phyloP scores from a whole-genome alignment of 2,888 invertebrate genomes.

The Cryptocheilus praepositus region DNA sequence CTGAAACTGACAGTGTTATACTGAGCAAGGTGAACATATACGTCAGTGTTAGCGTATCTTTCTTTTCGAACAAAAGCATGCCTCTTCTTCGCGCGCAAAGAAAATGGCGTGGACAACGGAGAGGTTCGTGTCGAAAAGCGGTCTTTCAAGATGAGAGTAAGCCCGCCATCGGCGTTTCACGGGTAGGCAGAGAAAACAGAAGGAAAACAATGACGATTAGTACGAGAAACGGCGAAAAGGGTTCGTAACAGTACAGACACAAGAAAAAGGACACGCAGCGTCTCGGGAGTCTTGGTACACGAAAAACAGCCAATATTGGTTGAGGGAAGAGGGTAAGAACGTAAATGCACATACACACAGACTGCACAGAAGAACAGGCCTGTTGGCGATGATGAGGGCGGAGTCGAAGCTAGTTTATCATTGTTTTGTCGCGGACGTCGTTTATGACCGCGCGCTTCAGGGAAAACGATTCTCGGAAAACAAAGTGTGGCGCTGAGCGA shows the following conservation, averaged over 20 bases:
- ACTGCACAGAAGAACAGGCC: no score
- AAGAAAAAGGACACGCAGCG: no score
- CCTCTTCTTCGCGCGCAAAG: slow-evolving; percentile 36
- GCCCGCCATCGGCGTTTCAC: background rate
- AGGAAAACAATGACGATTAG: background rate
- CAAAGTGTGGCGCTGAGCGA: no score
- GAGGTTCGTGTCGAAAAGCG: background rate
- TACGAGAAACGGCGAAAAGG: background rate
- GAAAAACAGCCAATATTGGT: no score
- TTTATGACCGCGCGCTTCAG: no score
- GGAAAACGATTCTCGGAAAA: no score
- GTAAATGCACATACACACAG: no score
- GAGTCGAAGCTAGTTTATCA: no score
- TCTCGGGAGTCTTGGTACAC: no score
- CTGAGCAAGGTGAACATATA: slow-evolving; percentile 75
- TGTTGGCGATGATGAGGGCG: no score
- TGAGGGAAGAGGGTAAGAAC: no score
- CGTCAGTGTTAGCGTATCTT: slow-evolving; percentile 71
- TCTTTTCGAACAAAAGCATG: slow-evolving; percentile 31
- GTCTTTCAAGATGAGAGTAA: background rate
- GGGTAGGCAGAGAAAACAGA: background rate
- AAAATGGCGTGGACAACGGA: background rate
- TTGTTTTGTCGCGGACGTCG: no score
- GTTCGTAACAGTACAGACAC: background rate
- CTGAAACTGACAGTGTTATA: slow-evolving; percentile 75